A percentile compares a stretch with the other conserved stretches of the same genome.
Evolutionary conservation across 2,888 invertebrate genomes (phyloP).

Genomic region (Noctua comes): DNA sequence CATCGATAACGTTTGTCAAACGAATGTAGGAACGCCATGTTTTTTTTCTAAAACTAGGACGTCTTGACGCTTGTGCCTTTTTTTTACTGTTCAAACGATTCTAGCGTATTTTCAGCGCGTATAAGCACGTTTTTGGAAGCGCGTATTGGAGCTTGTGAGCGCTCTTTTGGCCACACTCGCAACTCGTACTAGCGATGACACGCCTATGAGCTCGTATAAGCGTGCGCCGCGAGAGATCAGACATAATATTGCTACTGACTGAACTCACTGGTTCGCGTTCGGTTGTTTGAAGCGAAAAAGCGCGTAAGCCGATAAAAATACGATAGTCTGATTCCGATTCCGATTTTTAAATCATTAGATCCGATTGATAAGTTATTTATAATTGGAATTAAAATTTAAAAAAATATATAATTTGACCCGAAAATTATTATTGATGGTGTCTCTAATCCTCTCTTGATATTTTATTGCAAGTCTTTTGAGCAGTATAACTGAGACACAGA

Average conservation of each 20-base stretch:
- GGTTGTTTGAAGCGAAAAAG: not conserved
- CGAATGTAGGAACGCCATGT: slow-evolving; percentile 24
- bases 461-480: not conserved
- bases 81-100: too few relatives aligned
- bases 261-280: not conserved
- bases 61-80: not conserved
- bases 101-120: not conserved
- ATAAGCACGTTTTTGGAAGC: too few relatives aligned
- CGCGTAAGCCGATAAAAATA: too few relatives aligned
- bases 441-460: not conserved
- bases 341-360: too few relatives aligned
- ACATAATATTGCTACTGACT: not conserved
- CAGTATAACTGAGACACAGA: not conserved
- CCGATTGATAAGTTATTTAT: too few relatives aligned
- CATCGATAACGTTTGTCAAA: slow-evolving; percentile 31
- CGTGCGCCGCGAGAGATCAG: not conserved
- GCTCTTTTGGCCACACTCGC: not conserved
- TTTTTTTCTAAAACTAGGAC: not conserved
- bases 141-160: too few relatives aligned
- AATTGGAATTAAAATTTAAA: too few relatives aligned
- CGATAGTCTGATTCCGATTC: too few relatives aligned
- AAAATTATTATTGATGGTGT: not conserved
- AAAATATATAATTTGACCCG: too few relatives aligned
- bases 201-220: not conserved
- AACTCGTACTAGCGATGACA: not conserved